Percentiles rank a stretch among this genome's conserved stretches.
Conservation (phyloP, 2,113 vertebrate species). For the Mormyrus lacerda region DNA sequence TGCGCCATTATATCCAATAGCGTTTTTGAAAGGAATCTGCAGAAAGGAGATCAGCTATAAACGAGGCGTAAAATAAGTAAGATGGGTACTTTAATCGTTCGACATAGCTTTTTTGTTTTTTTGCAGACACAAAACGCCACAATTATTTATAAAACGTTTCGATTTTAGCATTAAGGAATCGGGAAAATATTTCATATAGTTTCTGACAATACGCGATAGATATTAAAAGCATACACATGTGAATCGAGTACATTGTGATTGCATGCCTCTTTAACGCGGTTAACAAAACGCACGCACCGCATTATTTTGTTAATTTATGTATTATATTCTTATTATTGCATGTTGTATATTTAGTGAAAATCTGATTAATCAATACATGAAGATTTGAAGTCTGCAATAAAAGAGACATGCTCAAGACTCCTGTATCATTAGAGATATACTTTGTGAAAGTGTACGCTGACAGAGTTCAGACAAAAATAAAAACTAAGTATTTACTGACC, state of each 20-base stretch:
- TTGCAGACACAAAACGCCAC: background rate
- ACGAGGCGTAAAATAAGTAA: background rate
- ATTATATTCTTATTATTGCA: background rate
- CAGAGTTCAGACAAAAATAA: background rate
- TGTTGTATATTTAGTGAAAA: background rate
- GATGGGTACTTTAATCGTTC: background rate
- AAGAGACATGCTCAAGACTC: background rate
- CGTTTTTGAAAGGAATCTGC: conserved; percentile 2
- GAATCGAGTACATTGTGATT: background rate
- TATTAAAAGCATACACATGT: background rate
- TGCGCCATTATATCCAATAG: conserved; percentile 19
- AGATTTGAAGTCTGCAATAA: background rate
- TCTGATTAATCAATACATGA: background rate
- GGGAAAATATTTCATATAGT: background rate
- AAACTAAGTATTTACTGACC: conserved; percentile 68
- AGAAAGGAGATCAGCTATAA: background rate
- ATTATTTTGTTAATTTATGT: background rate
- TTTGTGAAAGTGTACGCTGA: background rate
- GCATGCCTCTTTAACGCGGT: background rate
- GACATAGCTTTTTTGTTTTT: background rate
- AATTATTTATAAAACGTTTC: background rate
- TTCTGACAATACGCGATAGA: background rate
- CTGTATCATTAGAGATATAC: background rate
- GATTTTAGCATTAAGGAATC: background rate
- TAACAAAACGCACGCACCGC: background rate